Conservation (phyloP, 2,113 vertebrate species). For the Peromyscus leucopus region DNA sequence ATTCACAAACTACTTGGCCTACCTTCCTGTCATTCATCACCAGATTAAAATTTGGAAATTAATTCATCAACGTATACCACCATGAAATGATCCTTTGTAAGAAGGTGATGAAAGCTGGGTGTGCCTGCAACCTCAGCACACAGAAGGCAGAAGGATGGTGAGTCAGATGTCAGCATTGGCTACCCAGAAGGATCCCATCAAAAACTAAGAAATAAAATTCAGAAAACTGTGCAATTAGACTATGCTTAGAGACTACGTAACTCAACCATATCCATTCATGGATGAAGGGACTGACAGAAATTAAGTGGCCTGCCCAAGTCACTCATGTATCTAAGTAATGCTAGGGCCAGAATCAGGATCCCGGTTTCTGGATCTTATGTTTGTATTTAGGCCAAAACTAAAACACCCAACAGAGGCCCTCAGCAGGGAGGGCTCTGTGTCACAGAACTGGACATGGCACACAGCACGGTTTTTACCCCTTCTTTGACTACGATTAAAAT, state of each 20-base stretch:
- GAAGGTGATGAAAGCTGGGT: background rate
- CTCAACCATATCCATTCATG: background rate
- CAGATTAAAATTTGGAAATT: background rate
- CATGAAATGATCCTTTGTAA: slow-evolving; percentile 21
- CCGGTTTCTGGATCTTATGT: background rate
- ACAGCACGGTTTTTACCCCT: background rate
- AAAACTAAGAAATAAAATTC: slow-evolving; percentile 8
- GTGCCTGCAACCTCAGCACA: background rate
- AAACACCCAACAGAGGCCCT: background rate
- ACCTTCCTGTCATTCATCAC: background rate
- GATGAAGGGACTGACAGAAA: slow-evolving; percentile 19
- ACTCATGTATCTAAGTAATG: background rate
- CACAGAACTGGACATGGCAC: background rate
- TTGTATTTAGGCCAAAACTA: slow-evolving; percentile 3
- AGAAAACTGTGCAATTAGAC: slow-evolving; percentile 11
- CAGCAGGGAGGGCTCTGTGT: background rate
- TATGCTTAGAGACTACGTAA: background rate
- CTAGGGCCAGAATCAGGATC: background rate
- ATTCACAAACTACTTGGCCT: background rate
- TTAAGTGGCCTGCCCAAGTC: background rate
- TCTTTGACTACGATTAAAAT: slow-evolving; percentile 25
- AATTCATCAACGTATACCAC: background rate
- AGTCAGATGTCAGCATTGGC: background rate
- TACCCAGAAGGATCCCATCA: background rate
- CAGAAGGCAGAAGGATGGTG: background rate